Base-by-base conservation (phyloP, 2,888 invertebrate genomes). In the Oegoconia quadripuncta region DNA sequence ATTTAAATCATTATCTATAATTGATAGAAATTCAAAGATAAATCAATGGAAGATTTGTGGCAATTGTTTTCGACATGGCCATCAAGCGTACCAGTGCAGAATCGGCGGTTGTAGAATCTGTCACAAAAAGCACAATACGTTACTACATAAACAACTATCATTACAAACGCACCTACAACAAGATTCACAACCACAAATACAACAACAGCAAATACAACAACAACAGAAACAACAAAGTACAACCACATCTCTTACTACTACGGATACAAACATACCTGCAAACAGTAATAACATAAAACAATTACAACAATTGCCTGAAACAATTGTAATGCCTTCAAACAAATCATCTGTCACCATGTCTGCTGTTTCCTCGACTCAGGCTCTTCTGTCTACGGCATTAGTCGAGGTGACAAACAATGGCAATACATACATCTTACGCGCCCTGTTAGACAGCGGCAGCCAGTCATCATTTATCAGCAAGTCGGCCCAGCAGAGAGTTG, bases 381-480 rank as follows among this genome's bases (percentile, higher is more conserved):
- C 33, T 5, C 14, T 41, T 3, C 17, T 41, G 9, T 37, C 28
- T 12, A 41, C 41, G n/a, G n/a, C 3, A 37, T 37, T 16, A 3
- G 17, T 40, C 9, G 11, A 35, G 3, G 23, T 40, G 16, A 31
- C 40, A 12, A n/a, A n/a, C n/a, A n/a, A 11, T 12, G 8, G 27
- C 29, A 1, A 20, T n/a, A n/a, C 35, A 16, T 5, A 22, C 3
- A 5, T 11, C 1, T 6, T 27, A 9, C 36, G 17, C n/a, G 33
- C n/a, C 25, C n/a, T n/a, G n/a, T n/a, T n/a, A n/a, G n/a, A n/a
- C n/a, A n/a, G n/a, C n/a, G n/a, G n/a, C n/a, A n/a, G n/a, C 28
- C 38, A 41, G 11, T 25, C 33, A 3, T 33, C 41, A n/a, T 40
- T 41, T 29, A 34, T 45, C 6, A 41, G 34, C 1, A 29, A 22